These are phyloP conservation scores for Yponomeuta malinellus DNA, from an alignment of 2,888 invertebrate species.

Conservation along the genomic window DNA sequence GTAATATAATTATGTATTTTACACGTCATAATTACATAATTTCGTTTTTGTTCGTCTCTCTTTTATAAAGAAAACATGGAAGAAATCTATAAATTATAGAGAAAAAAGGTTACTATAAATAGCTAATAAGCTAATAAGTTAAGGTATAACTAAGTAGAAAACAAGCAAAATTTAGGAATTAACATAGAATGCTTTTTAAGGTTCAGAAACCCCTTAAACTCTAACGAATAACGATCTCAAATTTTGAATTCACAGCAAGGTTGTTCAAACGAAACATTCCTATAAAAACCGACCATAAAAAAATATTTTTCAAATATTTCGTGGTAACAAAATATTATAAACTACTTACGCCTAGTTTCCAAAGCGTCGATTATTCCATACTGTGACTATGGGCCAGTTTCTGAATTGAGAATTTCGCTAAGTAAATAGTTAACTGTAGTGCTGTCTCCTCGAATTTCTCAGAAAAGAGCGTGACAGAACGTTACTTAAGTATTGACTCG, in stretches of 20 bases:
- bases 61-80: too few species aligned
- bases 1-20: constrained; percentile 8
- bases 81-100: too few species aligned
- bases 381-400: background rate
- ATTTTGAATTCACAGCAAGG: too few species aligned
- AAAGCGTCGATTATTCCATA: background rate
- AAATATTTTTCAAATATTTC: constrained; percentile 1
- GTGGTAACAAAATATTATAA: background rate
- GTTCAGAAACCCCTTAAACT: too few species aligned
- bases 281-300: background rate
- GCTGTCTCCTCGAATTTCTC: too few species aligned
- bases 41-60: background rate
- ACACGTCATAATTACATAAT: background rate
- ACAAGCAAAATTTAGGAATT: background rate
- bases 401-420: background rate
- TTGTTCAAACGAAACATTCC: too few species aligned
- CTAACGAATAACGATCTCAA: too few species aligned
- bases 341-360: background rate
- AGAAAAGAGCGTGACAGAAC: too few species aligned
- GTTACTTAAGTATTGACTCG: too few species aligned
- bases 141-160: background rate
- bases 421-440: too few species aligned
- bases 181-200: too few species aligned
- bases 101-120: background rate
- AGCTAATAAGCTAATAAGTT: background rate